Conservation (phyloP, 2,888 invertebrate genomes). For the Pilophorus perplexus region DNA sequence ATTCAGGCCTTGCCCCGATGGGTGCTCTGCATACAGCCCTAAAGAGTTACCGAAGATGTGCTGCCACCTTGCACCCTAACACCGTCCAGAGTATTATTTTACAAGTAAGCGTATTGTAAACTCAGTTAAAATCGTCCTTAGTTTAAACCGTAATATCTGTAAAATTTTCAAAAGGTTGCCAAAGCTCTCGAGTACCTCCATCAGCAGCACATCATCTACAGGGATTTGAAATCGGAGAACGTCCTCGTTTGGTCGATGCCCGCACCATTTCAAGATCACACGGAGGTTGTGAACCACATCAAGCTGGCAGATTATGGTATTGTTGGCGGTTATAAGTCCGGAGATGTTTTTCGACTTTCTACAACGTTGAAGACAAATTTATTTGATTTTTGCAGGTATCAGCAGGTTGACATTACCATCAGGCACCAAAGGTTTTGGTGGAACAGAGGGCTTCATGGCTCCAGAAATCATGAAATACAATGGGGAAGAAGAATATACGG, state of each 20-base stretch:
- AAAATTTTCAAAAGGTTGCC: slow-evolving; percentile 62
- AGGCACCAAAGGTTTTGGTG: slow-evolving; percentile 95
- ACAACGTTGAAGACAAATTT: neutral
- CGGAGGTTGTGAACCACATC: slow-evolving; percentile 72
- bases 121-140: no score
- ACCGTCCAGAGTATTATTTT: slow-evolving; percentile 80
- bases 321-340: no score
- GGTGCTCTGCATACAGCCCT: slow-evolving; percentile 85
- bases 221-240: slow-evolving; percentile 93
- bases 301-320: slow-evolving; percentile 96
- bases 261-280: slow-evolving; percentile 65
- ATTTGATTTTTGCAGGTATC: slow-evolving; percentile 59
- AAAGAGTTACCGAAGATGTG: slow-evolving; percentile 80
- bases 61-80: slow-evolving; percentile 74
- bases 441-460: slow-evolving; percentile 99
- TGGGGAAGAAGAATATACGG: slow-evolving; percentile 97
- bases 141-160: no score
- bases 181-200: slow-evolving; percentile 95
- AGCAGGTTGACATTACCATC: slow-evolving; percentile 83
- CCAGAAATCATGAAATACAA: slow-evolving; percentile 98
- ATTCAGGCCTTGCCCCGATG: slow-evolving; percentile 86
- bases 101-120: slow-evolving; percentile 60
- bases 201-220: slow-evolving; percentile 86
- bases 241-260: slow-evolving; percentile 98
- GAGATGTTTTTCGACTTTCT: no score